These are phyloP conservation scores for Stichopus chloronotus DNA, from an alignment of 35 echinoderm and acorn worm species.

Conservation along the genomic window DNA sequence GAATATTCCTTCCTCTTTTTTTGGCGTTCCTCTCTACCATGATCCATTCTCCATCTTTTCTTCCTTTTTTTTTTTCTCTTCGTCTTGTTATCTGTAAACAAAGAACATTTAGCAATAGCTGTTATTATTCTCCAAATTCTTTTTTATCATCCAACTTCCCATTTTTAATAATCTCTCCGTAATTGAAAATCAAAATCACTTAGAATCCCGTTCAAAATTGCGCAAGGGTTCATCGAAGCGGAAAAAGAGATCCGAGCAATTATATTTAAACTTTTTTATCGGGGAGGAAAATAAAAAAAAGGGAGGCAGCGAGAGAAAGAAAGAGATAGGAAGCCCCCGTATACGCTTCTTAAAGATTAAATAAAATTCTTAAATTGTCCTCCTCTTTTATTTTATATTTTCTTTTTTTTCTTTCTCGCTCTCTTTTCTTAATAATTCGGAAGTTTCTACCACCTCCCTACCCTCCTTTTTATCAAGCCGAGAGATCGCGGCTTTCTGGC, in stretches of 20 bases:
- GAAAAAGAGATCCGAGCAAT: neutral
- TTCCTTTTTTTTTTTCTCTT: too few species aligned
- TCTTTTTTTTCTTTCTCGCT: neutral
- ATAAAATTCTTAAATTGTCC: neutral
- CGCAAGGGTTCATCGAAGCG: neutral
- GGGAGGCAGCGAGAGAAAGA: too few species aligned
- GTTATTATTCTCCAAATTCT: neutral
- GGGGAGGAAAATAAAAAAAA: neutral
- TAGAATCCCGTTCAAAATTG: neutral
- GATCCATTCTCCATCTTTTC: too few species aligned
- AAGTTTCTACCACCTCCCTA: constrained; percentile 22
- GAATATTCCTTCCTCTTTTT: too few species aligned
- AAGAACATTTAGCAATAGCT: neutral
- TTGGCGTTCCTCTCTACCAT: too few species aligned
- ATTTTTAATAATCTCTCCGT: neutral
- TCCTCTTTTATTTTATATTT: neutral
- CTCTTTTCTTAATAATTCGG: constrained; percentile 32
- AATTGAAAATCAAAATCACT: constrained; percentile 6
- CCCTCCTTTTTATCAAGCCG: neutral
- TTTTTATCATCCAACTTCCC: neutral
- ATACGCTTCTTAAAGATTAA: neutral
- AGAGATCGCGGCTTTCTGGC: constrained; percentile 20
- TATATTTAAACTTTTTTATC: neutral
- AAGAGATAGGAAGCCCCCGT: neutral
- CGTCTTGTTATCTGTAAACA: neutral